Base-by-base conservation (phyloP, 2,797 vertebrate species). In the Apodemus agrarius region DNA sequence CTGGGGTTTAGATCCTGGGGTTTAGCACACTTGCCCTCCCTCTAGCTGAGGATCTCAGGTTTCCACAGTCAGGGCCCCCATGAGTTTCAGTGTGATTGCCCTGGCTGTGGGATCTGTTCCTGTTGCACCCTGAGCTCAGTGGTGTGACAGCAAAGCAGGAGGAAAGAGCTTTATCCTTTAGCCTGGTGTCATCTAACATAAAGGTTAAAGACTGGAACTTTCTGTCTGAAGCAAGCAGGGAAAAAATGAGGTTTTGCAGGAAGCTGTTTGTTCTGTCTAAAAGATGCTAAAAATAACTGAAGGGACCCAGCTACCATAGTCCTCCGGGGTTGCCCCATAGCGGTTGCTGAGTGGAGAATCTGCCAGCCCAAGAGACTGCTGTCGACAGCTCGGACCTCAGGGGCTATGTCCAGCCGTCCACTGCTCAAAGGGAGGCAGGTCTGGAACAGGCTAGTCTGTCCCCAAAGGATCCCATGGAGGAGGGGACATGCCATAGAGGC, bases 211-310 rank as follows among this genome's bases (percentile, higher is more conserved):
- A 96, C 34, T 82, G 92, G 95, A 94, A 96, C 95, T 86, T 95
- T 89, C 94, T 98, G 89, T 93, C 87, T 63, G 87, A 88, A 87
- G 91, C 80, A 96, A 96, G 87, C 89, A 85, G 93, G 57, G 84
- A 6, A 7, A 6, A 88, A 91, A 92, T 84, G 75, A 95, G 72
- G 88, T 91, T 83, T 90, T 72, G 85, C 29, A 67, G 89, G 88
- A 95, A 43, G 13, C 67, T 95, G 90, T 92, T 57, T 80, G 34
- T 80, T 89, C 52, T 91, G 79, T 46, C 82, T 94, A 80, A 95
- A 82, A 93, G 34, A 49, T 7, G 69, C 78, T 80, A 79, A 93
- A 93, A 90, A 92, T 94, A 95, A 81, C 65, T 67, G 10, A 88
- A 79, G 54, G 88, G 43, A 14, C 81, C 6, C 37, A 40, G 76